Percentiles rank a stretch among this genome's conserved stretches.
Conservation (phyloP, 1,140 invertebrate genomes). For the Anastrepha obliqua region DNA sequence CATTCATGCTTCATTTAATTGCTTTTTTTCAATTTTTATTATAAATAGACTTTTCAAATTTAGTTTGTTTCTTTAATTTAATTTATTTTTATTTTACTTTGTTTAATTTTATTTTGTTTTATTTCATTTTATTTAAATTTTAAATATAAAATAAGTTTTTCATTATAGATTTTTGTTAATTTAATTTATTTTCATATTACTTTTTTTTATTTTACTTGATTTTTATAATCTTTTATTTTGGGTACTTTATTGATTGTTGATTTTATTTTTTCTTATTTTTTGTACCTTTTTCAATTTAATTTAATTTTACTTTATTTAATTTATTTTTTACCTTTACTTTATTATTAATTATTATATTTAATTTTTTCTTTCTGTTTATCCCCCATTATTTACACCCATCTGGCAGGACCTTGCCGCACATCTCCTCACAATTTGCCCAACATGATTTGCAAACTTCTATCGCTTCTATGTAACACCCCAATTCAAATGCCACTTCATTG, state of each 20-base stretch:
- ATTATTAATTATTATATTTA: background rate
- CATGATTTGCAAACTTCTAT: slow-evolving; percentile 32
- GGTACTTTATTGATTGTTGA: background rate
- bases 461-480: slow-evolving; percentile 39
- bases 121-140: too few species aligned
- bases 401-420: background rate
- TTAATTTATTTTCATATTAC: background rate
- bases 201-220: background rate
- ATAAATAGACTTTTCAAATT: background rate
- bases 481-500: slow-evolving; percentile 25
- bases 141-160: too few species aligned
- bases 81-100: background rate
- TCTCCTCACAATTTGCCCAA: background rate
- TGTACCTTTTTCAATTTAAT: background rate
- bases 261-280: background rate
- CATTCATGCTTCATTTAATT: background rate
- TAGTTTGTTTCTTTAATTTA: background rate
- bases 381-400: background rate
- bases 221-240: background rate
- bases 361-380: background rate
- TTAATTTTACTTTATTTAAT: background rate
- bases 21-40: background rate
- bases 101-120: background rate
- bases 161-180: too few species aligned
- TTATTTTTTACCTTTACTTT: background rate